Percentiles rank a stretch among this genome's conserved stretches.
phyloP scores from a whole-genome alignment of 2,113 vertebrate species.

The Dipodomys merriami region DNA sequence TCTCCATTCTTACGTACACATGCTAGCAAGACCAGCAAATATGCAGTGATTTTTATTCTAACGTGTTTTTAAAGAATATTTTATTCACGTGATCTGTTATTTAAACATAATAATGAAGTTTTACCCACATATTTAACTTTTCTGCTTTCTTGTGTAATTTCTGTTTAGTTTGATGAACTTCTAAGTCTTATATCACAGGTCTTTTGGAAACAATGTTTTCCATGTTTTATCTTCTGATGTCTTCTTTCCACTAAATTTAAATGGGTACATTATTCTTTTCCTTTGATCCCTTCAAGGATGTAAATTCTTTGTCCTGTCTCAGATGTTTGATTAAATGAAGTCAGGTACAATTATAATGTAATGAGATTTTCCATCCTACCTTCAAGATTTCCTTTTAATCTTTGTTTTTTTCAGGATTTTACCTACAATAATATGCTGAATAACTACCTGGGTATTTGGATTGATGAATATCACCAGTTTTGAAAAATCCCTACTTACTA shows the following conservation, averaged over 20 bases:
- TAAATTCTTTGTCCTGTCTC: neutral
- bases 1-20: too few species aligned
- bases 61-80: too few species aligned
- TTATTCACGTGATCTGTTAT: too few species aligned
- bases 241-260: conserved; percentile 35
- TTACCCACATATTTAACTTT: neutral
- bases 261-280: neutral
- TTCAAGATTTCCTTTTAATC: neutral
- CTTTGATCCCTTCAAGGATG: conserved; percentile 10
- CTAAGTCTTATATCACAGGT: neutral
- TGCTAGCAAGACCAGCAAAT: too few species aligned
- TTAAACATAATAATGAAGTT: too few species aligned
- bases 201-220: neutral
- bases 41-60: too few species aligned
- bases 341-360: neutral
- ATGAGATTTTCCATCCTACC: neutral
- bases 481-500: neutral
- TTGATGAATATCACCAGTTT: neutral
- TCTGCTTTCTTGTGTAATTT: neutral
- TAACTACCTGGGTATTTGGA: neutral
- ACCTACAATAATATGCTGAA: neutral
- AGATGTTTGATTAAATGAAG: neutral
- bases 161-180: neutral
- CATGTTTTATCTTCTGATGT: neutral
- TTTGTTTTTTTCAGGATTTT: neutral